These are phyloP conservation scores for Engystomops pustulosus DNA, from an alignment of 2,113 vertebrate genomes.

Conservation along the genomic window DNA sequence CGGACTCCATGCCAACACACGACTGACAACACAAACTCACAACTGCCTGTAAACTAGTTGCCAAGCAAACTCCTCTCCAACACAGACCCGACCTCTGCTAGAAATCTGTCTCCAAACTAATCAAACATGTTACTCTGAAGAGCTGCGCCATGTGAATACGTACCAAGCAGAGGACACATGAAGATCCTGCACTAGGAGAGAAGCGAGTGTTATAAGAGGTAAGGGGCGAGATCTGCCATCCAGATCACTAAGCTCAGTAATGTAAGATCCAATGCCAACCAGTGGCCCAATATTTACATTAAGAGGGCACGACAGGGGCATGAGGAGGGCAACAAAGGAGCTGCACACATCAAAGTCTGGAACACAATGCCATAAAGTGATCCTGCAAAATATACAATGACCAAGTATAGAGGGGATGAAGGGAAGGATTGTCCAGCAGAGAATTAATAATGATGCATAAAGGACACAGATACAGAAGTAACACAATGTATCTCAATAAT, in stretches of 20 bases:
- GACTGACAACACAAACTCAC: background rate
- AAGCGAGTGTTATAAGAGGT: background rate
- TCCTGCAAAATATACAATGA: too few relatives aligned
- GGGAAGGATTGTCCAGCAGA: too few relatives aligned
- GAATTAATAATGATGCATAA: too few relatives aligned
- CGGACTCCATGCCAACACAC: background rate
- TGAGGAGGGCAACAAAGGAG: background rate
- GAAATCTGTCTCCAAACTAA: background rate
- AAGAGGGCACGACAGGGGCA: too few relatives aligned
- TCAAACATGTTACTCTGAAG: too few relatives aligned
- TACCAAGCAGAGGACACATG: background rate
- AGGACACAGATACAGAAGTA: too few relatives aligned
- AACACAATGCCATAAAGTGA: background rate
- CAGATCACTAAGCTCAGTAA: background rate
- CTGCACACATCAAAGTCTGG: background rate
- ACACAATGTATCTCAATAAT: too few relatives aligned
- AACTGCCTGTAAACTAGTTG: slow-evolving; percentile 10
- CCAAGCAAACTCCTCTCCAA: background rate
- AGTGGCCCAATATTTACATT: background rate
- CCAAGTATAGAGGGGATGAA: too few relatives aligned
- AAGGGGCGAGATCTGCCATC: background rate
- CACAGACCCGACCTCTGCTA: background rate
- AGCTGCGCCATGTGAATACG: background rate
- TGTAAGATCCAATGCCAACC: background rate
- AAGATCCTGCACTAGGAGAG: background rate